A percentile compares a stretch with the other conserved stretches of the same genome.
Conservation (phyloP, 2,113 vertebrate genomes). For the Morone chrysops region DNA sequence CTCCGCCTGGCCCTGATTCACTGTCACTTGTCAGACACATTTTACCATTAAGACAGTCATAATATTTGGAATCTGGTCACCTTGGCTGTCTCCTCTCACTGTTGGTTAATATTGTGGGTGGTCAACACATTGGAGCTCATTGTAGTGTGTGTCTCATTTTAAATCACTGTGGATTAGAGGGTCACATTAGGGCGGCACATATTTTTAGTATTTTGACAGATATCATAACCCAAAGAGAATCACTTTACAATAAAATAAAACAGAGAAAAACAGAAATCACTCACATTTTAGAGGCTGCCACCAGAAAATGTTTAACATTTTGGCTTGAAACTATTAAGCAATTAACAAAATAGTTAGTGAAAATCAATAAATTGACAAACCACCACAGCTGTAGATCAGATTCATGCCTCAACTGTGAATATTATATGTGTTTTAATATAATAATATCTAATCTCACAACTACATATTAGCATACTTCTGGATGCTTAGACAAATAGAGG, state of each 20-base stretch:
- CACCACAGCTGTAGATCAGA: not conserved
- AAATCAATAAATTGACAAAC: not conserved
- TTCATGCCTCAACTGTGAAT: not conserved
- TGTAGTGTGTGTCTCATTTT: not conserved
- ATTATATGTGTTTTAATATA: not conserved
- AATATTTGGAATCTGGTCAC: not conserved
- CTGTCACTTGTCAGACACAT: not conserved
- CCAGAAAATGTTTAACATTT: not conserved
- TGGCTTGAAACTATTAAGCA: not conserved
- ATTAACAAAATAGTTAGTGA: not conserved
- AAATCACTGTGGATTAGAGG: not conserved
- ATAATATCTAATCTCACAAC: not conserved
- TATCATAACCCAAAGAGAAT: not conserved
- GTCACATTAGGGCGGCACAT: not conserved
- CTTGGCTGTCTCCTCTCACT: not conserved
- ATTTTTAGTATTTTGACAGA: not conserved
- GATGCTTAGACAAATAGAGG: not conserved
- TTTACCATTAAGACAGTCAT: not conserved
- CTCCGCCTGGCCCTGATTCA: not conserved
- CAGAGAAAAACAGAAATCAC: not conserved
- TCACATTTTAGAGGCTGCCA: not conserved
- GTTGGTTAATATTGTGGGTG: not conserved
- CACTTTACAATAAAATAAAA: not conserved
- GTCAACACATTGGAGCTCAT: accelerated
- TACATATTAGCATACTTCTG: not conserved